Percentiles rank a stretch among this genome's conserved stretches.
Evolutionary conservation across 2,888 invertebrate genomes (phyloP).

Genomic region (Ashinkailepas kermadecensis): DNA sequence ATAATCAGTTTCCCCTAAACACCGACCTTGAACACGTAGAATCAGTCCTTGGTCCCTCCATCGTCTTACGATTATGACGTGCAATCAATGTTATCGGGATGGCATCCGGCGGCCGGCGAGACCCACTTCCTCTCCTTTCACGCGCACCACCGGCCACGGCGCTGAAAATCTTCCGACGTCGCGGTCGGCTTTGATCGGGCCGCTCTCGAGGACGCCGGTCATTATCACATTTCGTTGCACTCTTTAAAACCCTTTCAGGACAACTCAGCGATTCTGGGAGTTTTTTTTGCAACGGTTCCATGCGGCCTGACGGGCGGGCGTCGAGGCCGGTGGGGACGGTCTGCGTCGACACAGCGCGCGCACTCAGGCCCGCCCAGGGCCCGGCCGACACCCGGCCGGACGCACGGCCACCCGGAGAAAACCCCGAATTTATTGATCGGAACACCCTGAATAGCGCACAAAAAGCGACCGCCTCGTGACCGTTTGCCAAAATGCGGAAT

Average conservation of each 20-base stretch:
- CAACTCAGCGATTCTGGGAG: neutral
- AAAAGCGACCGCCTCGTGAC: neutral
- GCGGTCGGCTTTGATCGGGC: neutral
- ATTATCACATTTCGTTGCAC: slow-evolving; percentile 19
- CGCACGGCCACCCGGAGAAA: neutral
- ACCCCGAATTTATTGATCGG: slow-evolving; percentile 1
- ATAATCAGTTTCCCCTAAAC: too few species aligned
- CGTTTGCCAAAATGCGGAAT: slow-evolving; percentile 19
- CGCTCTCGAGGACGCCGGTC: neutral
- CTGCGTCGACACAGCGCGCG: neutral
- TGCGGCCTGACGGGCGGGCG: slow-evolving; percentile 20
- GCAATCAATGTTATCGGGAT: neutral
- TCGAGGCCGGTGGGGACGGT: neutral
- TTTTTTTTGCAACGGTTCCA: slow-evolving; percentile 18
- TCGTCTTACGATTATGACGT: neutral
- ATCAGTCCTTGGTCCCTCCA: neutral
- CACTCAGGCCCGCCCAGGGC: neutral
- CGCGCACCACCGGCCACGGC: neutral
- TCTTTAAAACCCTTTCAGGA: slow-evolving; percentile 7
- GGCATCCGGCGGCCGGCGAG: neutral
- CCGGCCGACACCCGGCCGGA: neutral
- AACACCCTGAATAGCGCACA: neutral
- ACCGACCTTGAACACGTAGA: too few species aligned
- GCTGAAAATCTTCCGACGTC: too few species aligned
- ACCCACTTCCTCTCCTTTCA: neutral